Conservation (phyloP, 2,888 invertebrate species). For the Fabriciana adippe region DNA sequence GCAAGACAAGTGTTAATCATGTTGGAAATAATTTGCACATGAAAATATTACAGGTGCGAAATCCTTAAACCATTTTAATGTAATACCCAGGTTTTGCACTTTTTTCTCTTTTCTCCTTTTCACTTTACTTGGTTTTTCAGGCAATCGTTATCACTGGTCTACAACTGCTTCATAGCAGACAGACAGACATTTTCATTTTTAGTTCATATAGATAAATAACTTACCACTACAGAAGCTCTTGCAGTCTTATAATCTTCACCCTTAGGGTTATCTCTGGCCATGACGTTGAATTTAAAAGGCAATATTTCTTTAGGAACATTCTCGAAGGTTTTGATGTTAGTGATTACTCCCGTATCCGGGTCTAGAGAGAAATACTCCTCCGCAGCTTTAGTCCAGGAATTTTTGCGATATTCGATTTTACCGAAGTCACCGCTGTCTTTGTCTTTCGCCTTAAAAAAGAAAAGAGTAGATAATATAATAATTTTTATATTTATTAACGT, state of each 20-base stretch:
- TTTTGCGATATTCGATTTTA: slow-evolving; percentile 86
- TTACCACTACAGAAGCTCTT: slow-evolving; percentile 85
- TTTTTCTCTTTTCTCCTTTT: too few species aligned
- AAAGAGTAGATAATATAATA: neutral
- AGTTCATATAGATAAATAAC: slow-evolving; percentile 43
- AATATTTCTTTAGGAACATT: slow-evolving; percentile 83
- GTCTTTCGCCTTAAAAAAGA: slow-evolving; percentile 86
- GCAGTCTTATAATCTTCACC: slow-evolving; percentile 84
- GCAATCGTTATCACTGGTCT: too few species aligned
- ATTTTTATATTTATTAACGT: too few species aligned
- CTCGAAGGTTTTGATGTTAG: slow-evolving; percentile 88
- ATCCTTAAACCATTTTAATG: too few species aligned
- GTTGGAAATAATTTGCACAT: too few species aligned
- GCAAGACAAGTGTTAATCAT: too few species aligned
- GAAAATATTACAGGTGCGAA: too few species aligned
- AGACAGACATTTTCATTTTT: neutral
- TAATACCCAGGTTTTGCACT: too few species aligned
- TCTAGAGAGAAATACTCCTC: slow-evolving; percentile 89
- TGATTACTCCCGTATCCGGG: slow-evolving; percentile 88
- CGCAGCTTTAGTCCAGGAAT: slow-evolving; percentile 72
- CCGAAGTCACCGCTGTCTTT: slow-evolving; percentile 93
- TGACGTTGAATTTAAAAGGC: slow-evolving; percentile 89
- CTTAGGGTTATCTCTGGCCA: slow-evolving; percentile 88
- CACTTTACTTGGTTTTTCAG: too few species aligned
- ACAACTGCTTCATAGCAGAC: too few species aligned